Percentiles rank a stretch among this genome's conserved stretches.
Evolutionary conservation across 23 tunicate species (phyloP).

Genomic region (Oikopleura dioica): DNA sequence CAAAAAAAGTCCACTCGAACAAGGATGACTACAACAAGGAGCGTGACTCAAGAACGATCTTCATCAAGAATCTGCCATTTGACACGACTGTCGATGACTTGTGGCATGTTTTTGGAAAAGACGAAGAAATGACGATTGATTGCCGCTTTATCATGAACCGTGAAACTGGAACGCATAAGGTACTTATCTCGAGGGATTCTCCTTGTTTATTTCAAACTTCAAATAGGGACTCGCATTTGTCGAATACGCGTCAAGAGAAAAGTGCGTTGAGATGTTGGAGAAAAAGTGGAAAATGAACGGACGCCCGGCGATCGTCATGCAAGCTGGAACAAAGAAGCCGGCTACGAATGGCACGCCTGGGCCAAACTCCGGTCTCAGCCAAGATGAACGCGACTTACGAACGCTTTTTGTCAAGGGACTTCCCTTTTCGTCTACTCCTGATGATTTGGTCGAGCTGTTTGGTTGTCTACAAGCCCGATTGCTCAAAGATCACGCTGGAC

Average conservation of each 20-base stretch:
- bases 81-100: background rate
- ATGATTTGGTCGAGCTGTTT: background rate
- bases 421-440: background rate
- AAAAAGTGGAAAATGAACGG: background rate
- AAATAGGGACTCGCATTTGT: slow-evolving; percentile 2
- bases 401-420: slow-evolving; percentile 7
- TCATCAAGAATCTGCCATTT: slow-evolving; percentile 1
- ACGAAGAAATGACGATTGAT: background rate
- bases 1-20: too few species aligned
- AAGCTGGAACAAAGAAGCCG: background rate
- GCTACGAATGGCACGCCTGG: background rate
- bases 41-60: background rate
- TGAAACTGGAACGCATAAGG: background rate
- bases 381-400: background rate
- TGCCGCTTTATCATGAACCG: background rate
- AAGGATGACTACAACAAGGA: background rate
- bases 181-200: too few species aligned
- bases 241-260: background rate
- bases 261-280: background rate
- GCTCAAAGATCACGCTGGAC: background rate
- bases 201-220: too few species aligned
- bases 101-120: slow-evolving; percentile 3
- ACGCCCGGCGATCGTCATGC: background rate
- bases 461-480: background rate
- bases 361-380: background rate